Conservation (phyloP, 2,797 vertebrate genomes). For the Somateria mollissima region DNA sequence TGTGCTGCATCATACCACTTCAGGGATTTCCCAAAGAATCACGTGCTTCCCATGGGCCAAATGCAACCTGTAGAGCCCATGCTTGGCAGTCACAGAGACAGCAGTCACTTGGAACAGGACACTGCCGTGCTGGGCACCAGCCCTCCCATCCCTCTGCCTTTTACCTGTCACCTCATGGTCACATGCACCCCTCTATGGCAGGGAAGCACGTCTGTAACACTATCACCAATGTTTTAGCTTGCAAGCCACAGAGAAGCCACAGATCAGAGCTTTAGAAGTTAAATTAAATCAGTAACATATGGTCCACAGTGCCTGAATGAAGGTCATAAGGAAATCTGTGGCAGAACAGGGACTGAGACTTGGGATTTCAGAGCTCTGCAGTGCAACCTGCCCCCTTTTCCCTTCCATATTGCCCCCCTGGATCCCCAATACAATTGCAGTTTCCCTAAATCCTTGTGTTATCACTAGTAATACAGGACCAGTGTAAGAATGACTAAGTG, state of each 20-base stretch:
- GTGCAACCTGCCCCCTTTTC: neutral
- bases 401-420: accelerated
- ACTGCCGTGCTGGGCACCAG: neutral
- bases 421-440: neutral
- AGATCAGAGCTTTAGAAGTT: neutral
- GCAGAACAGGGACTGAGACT: neutral
- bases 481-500: neutral
- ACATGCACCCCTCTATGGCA: neutral
- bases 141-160: neutral
- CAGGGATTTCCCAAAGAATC: neutral
- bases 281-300: neutral
- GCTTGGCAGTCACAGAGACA: accelerated
- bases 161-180: accelerated
- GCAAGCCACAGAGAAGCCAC: neutral
- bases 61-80: neutral
- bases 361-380: neutral
- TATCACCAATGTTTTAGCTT: neutral
- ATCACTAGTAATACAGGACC: neutral
- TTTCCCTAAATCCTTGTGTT: neutral
- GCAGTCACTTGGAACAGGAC: neutral
- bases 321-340: constrained; percentile 20
- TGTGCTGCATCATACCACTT: neutral
- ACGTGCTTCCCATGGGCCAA: neutral
- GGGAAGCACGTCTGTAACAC: neutral
- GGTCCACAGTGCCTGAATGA: neutral